Base-by-base conservation (phyloP, 2,113 vertebrate species). In the Atractosteus spatula region DNA sequence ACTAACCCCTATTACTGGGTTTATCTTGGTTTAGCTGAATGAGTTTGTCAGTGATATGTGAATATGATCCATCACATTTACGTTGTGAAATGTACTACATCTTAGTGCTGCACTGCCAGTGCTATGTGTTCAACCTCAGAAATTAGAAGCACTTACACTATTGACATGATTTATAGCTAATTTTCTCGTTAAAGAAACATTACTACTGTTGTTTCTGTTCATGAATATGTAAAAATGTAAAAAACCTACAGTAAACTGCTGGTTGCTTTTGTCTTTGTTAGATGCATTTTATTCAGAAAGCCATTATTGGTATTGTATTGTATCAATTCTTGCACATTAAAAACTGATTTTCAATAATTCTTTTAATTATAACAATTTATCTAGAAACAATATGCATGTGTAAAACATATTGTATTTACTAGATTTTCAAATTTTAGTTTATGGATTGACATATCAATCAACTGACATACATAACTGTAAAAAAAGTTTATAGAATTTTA, bases 121-220 rank as follows among this genome's bases (percentile, higher is more conserved):
- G 13, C 43, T 71, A 63, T 73, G 54, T 16, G 64, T 4, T 57
- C 41, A 47, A 11, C 54, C 47, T 66, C 71, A 66, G 51, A 66
- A 72, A 66, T 72, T 66, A 56, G 29, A 56, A 72, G 63, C 51
- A 17, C 14, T 66, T 57, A 12, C 3, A 16, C 8, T 41, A 16
- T 14, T 43, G 64, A 56, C 71, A 67, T 73, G n/a, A 73, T 66
- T 55, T 66, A 73, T 66, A 45, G n/a, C 51, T 65, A n/a, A 45
- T 67, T 66, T 73, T 41, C 71, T 66, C 56, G 54, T 56, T 55
- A 56, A 41, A 65, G 10, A 29, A 12, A 65, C 29, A 43, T 65
- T 7, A 65, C 62, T 65, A 43, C 62, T 65, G 17, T 65, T 65
- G 29, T 43, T 65, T 16, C 62, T 65, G 41, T 29, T 65, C 62